Evolutionary conservation across 1,140 invertebrate species (phyloP).

Genomic region (Palaemon carinicauda): DNA sequence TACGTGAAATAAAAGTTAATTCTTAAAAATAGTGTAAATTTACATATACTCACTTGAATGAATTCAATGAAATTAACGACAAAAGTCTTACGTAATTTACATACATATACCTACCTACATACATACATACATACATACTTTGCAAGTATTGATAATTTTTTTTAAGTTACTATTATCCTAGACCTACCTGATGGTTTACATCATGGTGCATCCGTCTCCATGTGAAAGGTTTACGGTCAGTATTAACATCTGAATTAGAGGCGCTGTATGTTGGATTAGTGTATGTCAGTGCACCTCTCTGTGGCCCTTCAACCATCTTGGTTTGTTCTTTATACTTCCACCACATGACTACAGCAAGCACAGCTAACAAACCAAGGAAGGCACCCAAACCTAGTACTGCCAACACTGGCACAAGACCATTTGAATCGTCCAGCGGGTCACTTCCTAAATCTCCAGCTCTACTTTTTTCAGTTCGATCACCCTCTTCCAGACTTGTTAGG

Average conservation of each 20-base stretch:
- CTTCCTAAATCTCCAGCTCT: too few relatives aligned
- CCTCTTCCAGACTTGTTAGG: not conserved
- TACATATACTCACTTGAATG: too few relatives aligned
- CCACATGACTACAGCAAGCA: slow-evolving; percentile 59
- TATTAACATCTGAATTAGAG: slow-evolving; percentile 68
- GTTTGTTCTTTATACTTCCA: slow-evolving; percentile 70
- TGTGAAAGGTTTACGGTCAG: slow-evolving; percentile 62
- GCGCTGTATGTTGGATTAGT: slow-evolving; percentile 82
- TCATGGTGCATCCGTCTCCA: slow-evolving; percentile 55
- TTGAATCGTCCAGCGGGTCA: not conserved
- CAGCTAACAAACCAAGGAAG: slow-evolving; percentile 18
- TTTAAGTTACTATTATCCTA: too few relatives aligned
- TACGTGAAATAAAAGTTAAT: too few relatives aligned
- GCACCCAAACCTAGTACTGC: slow-evolving; percentile 46
- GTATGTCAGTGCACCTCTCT: slow-evolving; percentile 76
- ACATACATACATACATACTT: too few relatives aligned
- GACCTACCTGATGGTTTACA: slow-evolving; percentile 45
- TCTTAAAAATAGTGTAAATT: too few relatives aligned
- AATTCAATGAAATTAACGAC: too few relatives aligned
- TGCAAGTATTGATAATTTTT: not conserved
- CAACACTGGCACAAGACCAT: slow-evolving; percentile 44
- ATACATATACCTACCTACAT: too few relatives aligned
- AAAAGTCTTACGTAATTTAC: too few relatives aligned
- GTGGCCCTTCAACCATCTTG: slow-evolving; percentile 68
- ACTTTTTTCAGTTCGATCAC: too few relatives aligned